Evolutionary conservation across 2,888 invertebrate genomes (phyloP), one percentile per base, ranked within the genome.

Genomic region (Orgyia antiqua): DNA sequence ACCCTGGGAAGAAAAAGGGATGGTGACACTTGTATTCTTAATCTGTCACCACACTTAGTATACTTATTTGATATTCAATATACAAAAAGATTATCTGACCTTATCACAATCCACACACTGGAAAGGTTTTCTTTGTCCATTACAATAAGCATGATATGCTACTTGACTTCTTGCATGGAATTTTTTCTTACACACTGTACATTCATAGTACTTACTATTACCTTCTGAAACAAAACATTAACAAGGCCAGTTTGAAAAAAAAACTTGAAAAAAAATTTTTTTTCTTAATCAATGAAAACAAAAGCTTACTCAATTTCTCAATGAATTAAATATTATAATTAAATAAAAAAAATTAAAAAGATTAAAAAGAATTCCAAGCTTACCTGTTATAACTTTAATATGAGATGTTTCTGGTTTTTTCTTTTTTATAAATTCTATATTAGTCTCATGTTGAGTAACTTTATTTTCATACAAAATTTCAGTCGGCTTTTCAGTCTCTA

Each of bases 161-260:
- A 90, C 86, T 45, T 91, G 90, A 9, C 89, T 88, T n/a, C 90
- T 89, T 27, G 92, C 91, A 35, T 86, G 86, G 52, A 94, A 94
- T 36, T 77, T 86, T 65, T 91, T 93, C 24, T 88, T 79, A 54
- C 94, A 94, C 11, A 91, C 72, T 5, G 87, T 90, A 55, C 94
- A 94, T 27, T 87, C 73, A 62, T 89, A 92, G 43, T 67, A 61
- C 42, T 64, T 80, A 15, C 86, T 82, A 44, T 87, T 88, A 28
- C 65, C 82, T 48, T 87, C 88, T 70, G 77, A 44, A 68, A 73
- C 24, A n/a, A n/a, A n/a, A n/a, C n/a, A n/a, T n/a, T n/a, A n/a
- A n/a, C n/a, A n/a, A n/a, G n/a, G n/a, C n/a, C n/a, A n/a, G n/a
- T n/a, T n/a, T n/a, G n/a, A n/a, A n/a, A n/a, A n/a, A n/a, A n/a